Percentiles rank a stretch among this genome's conserved stretches.
These are phyloP conservation scores for Drymodes brunneopygia DNA, from an alignment of 2,113 vertebrate genomes.

Conservation along the genomic window DNA sequence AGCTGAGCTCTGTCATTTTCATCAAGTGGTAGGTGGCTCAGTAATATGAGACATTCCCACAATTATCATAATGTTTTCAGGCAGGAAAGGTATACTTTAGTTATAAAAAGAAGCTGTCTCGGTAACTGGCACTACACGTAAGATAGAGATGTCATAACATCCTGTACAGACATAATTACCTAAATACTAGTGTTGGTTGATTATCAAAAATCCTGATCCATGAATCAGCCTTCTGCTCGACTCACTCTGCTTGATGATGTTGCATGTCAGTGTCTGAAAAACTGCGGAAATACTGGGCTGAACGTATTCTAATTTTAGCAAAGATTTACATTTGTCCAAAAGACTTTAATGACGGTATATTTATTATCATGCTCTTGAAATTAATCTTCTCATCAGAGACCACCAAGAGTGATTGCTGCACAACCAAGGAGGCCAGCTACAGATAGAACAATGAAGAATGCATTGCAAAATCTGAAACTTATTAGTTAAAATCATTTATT, in stretches of 20 bases:
- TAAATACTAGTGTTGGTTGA: background rate
- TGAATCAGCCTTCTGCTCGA: background rate
- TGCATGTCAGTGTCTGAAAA: background rate
- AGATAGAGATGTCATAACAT: background rate
- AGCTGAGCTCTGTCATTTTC: background rate
- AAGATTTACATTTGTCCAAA: constrained; percentile 20
- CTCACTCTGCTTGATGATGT: background rate
- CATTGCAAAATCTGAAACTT: background rate
- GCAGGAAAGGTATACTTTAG: background rate
- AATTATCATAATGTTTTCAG: background rate
- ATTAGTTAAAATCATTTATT: background rate
- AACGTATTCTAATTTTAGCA: constrained; percentile 41
- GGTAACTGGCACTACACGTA: background rate
- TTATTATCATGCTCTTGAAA: background rate
- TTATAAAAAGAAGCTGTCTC: background rate
- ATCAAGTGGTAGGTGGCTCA: background rate
- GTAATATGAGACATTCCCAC: background rate
- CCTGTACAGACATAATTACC: background rate
- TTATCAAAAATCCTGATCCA: background rate
- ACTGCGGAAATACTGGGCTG: background rate
- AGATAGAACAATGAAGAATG: background rate
- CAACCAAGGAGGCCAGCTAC: background rate
- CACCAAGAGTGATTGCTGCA: background rate
- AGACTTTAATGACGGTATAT: background rate
- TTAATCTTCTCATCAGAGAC: background rate